Evolutionary conservation across 2,888 invertebrate genomes (phyloP).

Genomic region (Sericinus montela): DNA sequence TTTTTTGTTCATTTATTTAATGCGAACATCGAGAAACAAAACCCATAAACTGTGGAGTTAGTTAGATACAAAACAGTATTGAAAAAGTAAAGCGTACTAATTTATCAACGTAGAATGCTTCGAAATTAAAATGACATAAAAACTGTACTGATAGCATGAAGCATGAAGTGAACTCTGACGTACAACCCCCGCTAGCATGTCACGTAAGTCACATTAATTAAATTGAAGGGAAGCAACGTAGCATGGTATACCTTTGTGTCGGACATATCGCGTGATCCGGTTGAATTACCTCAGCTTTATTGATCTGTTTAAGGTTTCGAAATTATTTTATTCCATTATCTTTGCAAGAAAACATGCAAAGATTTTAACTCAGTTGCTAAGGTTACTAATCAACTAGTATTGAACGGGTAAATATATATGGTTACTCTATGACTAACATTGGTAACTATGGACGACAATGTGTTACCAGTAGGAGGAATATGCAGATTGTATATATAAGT

Average conservation of each 20-base stretch:
- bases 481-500: no score
- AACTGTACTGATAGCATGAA: constrained; percentile 18
- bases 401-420: no score
- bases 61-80: no score
- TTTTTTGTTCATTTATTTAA: no score
- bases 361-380: constrained; percentile 43
- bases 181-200: constrained; percentile 48
- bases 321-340: constrained; percentile 70
- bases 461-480: constrained; percentile 9
- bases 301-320: constrained; percentile 63
- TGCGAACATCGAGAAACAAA: no score
- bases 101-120: constrained; percentile 14
- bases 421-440: no score
- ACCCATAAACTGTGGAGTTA: no score
- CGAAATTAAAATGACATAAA: constrained; percentile 13
- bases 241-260: constrained; percentile 57
- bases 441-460: constrained; percentile 7
- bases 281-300: constrained; percentile 63
- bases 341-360: constrained; percentile 56
- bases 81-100: not conserved
- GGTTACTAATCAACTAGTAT: constrained; percentile 47
- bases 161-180: constrained; percentile 27
- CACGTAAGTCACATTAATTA: constrained; percentile 60
- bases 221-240: constrained; percentile 43
- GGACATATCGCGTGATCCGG: constrained; percentile 67